Evolutionary conservation across 2,797 vertebrate species (phyloP), one percentile per base, ranked within the genome.

Genomic region (Eupleurogrammus muticus): DNA sequence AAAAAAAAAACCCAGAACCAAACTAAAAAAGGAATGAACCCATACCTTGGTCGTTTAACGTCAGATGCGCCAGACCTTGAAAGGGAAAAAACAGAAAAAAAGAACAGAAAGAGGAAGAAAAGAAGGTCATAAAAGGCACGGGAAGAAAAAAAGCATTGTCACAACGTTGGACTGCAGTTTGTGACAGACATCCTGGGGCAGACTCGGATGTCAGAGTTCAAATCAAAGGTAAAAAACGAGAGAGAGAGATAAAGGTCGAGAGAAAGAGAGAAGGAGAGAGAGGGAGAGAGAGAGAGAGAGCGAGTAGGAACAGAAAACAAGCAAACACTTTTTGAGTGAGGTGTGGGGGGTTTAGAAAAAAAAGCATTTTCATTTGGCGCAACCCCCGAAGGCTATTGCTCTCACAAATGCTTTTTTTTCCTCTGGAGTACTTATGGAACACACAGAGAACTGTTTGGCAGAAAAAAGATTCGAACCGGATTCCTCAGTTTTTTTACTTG

Each of bases 21-120:
- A 75, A 89, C 90, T 91, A 73, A 87, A 93, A 84, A 86, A 90
- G 83, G 89, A 93, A 93, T 92, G 92, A 92, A 92, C 94, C 94
- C 96, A 95, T 97, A 97, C 96, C 96, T 97, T 97, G 96, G 96
- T 95, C 96, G 96, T 95, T 97, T 97, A 98, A 95, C 95, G 95
- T 98, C 96, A 98, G 96, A 94, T 98, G 96, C 95, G 96, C 96
- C 94, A 96, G 96, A 98, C 96, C 96, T 97, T 97, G 95, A 96
- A 94, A 90, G 82, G 90, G 89, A 89, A 92, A 90, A 89, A 95
- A 94, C 93, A 95, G 93, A 96, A 94, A 93, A 92, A 93, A 93
- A 95, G 92, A 95, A 94, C 93, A 95, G 90, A 91, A 93, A 92
- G 90, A 93, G 90, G 87, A 92, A 93, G 89, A 93, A 93, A 90